These are phyloP conservation scores for Verasper variegatus DNA, from an alignment of 2,113 vertebrate species.

Conservation along the genomic window DNA sequence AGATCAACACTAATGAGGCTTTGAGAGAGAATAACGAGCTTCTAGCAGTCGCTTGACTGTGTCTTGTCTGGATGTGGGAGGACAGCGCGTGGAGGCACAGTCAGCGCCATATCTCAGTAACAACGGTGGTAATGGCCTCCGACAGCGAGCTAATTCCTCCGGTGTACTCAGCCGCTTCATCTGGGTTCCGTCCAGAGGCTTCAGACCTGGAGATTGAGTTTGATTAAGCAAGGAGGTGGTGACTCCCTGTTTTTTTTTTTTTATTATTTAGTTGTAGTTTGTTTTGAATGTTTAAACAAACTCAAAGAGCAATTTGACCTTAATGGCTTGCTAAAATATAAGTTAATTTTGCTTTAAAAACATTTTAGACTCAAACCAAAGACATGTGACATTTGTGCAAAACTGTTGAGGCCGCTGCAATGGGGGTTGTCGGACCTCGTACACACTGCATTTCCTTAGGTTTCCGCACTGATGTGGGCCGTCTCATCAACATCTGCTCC, in stretches of 20 bases:
- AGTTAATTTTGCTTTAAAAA: too few species aligned
- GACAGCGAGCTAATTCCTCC: constrained; percentile 62
- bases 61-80: constrained; percentile 30
- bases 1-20: constrained; percentile 67
- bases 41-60: constrained; percentile 36
- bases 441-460: too few species aligned
- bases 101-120: constrained; percentile 18
- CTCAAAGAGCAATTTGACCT: too few species aligned
- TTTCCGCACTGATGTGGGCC: too few species aligned
- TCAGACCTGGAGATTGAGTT: not conserved
- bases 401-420: too few species aligned
- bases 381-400: too few species aligned
- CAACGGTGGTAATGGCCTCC: constrained; percentile 54
- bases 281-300: not conserved
- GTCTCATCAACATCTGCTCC: too few species aligned
- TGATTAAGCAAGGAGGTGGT: not conserved
- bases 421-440: too few species aligned
- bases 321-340: too few species aligned
- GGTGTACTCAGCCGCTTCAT: constrained; percentile 38
- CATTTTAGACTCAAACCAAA: too few species aligned
- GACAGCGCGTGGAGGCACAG: constrained; percentile 35
- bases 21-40: constrained; percentile 56
- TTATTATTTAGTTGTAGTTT: not conserved
- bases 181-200: not conserved
- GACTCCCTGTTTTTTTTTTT: not conserved